Evolutionary conservation across 2,797 vertebrate genomes (phyloP), one percentile per base, ranked within the genome.

Genomic region (Apogon talboti): DNA sequence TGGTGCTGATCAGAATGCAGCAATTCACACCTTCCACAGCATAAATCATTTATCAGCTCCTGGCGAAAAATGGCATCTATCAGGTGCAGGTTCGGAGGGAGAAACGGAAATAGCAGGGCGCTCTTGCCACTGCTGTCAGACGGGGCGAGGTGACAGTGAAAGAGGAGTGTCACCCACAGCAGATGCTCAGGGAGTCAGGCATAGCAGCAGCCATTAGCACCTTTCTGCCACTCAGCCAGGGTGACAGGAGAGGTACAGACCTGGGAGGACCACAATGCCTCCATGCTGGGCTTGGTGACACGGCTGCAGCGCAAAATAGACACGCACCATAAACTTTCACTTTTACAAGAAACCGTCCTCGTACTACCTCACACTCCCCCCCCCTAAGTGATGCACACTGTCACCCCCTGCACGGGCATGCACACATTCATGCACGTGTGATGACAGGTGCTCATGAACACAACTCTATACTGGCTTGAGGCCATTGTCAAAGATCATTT

Each of bases 121-220:
- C 73, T 59, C 45, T 58, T 66, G 77, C 76, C 72, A 30, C 54
- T 28, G 80, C 85, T 87, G 90, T 91, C 88, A 92, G 84, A 86
- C 51, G 41, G 79, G 66, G 71, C 56, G 88, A 87, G 87, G 87
- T 84, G 86, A 89, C 76, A 82, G 84, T 84, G 84, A 90, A 67
- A 81, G 89, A 90, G 81, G 86, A 84, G 91, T 92, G 91, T 93
- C 91, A 90, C 84, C 86, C 76, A 46, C 85, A 91, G 91, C 92
- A 94, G 93, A 93, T 94, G 91, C 90, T 93, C 76, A 68, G 91
- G 88, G 92, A 92, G 77, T 83, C 64, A 38, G 82, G 80, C 83
- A 52, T 84, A 87, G 89, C 86, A 68, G 87, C 91, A 87, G 85
- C 92, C 89, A 94, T 95, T 94, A 94, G 91, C 93, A 92, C 92